These are phyloP conservation scores for Dendrocincla fuliginosa DNA, from an alignment of 2,797 vertebrate genomes.

Conservation along the genomic window DNA sequence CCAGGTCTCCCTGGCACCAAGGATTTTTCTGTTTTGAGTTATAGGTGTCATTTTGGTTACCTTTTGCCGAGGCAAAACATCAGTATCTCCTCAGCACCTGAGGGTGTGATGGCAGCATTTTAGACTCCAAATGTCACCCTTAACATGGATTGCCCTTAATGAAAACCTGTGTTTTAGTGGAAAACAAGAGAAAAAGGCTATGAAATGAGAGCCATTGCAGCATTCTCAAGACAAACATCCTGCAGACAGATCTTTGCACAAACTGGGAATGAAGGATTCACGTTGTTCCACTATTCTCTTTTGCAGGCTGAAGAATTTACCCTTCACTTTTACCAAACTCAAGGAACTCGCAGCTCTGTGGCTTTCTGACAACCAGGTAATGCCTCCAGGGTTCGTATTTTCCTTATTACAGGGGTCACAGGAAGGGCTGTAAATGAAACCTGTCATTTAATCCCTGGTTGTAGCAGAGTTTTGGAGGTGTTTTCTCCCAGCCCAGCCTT, in stretches of 20 bases:
- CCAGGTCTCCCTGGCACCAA: neutral
- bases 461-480: neutral
- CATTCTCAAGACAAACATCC: neutral
- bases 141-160: neutral
- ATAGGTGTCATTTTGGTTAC: neutral
- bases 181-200: neutral
- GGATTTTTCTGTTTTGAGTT: neutral
- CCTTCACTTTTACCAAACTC: slow-evolving; percentile 97
- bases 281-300: slow-evolving; percentile 31
- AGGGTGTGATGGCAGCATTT: neutral
- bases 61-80: neutral
- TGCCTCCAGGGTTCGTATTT: neutral
- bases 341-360: slow-evolving; percentile 98
- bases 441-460: neutral
- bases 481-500: neutral
- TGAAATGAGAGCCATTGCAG: neutral
- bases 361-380: slow-evolving; percentile 99
- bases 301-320: slow-evolving; percentile 95
- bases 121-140: neutral
- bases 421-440: neutral
- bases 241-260: neutral
- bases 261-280: neutral
- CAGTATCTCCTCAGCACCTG: neutral
- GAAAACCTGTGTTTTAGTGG: neutral
- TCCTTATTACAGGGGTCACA: neutral